phyloP scores from a whole-genome alignment of 2,113 vertebrate genomes.

The Tragelaphus scriptus region DNA sequence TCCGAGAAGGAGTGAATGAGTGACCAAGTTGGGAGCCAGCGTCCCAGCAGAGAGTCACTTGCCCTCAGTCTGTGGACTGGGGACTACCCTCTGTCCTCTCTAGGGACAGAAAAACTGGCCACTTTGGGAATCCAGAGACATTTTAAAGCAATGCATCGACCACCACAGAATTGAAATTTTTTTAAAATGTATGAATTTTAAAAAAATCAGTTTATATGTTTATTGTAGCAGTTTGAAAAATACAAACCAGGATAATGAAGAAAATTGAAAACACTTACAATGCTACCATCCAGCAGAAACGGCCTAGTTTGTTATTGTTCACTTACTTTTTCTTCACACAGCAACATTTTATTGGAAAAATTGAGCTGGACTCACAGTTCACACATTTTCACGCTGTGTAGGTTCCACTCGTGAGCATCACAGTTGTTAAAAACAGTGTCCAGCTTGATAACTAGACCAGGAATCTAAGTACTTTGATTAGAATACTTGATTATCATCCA shows the following conservation, averaged over 20 bases:
- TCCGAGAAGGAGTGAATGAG: accelerated
- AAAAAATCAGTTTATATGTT: background rate
- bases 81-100: background rate
- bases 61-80: background rate
- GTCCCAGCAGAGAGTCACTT: background rate
- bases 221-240: background rate
- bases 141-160: background rate
- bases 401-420: accelerated
- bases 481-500: accelerated
- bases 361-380: accelerated
- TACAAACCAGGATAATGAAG: background rate
- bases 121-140: background rate
- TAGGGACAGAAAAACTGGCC: background rate
- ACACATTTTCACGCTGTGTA: accelerated
- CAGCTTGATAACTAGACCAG: background rate
- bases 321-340: no score
- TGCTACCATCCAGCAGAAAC: background rate
- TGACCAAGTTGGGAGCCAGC: accelerated
- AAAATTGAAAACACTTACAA: background rate
- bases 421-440: accelerated
- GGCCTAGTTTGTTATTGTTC: accelerated
- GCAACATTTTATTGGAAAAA: background rate
- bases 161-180: background rate
- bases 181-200: background rate
- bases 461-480: accelerated